phyloP scores from a whole-genome alignment of 1,140 invertebrate species.

The Berghia stephanieae region DNA sequence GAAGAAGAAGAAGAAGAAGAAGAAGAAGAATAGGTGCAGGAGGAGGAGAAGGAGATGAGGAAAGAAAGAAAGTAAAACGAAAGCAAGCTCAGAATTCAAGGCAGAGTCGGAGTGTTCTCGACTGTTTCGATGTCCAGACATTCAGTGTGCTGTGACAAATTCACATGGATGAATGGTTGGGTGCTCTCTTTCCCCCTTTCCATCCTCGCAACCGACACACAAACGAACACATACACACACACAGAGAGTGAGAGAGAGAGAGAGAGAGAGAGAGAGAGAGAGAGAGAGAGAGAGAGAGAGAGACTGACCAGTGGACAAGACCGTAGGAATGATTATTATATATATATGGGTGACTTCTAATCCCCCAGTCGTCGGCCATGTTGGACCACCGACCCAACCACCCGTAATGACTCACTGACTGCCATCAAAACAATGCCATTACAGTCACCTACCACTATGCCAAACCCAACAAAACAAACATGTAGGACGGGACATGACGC shows the following conservation, averaged over 20 bases:
- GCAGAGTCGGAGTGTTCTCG: not conserved
- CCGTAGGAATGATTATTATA: too few relatives aligned
- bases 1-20: constrained; percentile 16
- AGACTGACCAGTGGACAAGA: not conserved
- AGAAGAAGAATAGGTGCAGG: constrained; percentile 10
- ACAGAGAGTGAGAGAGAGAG: not conserved
- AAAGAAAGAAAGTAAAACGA: not conserved
- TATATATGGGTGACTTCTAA: too few relatives aligned
- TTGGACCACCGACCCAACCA: too few relatives aligned
- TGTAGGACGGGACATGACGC: too few relatives aligned
- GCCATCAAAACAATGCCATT: too few relatives aligned
- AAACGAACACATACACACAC: not conserved
- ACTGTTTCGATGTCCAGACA: not conserved
- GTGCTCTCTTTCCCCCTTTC: not conserved
- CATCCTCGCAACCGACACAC: not conserved
- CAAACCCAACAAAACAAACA: too few relatives aligned
- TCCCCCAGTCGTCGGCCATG: too few relatives aligned
- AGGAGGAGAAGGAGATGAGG: not conserved
- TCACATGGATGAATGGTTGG: not conserved
- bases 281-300: constrained; percentile 28
- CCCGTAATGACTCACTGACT: too few relatives aligned
- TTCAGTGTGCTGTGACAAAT: not conserved
- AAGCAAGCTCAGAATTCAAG: not conserved
- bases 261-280: constrained; percentile 32
- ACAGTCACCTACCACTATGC: too few relatives aligned